Conservation (phyloP, 2,113 vertebrate genomes). For the Chiloscyllium plagiosum region DNA sequence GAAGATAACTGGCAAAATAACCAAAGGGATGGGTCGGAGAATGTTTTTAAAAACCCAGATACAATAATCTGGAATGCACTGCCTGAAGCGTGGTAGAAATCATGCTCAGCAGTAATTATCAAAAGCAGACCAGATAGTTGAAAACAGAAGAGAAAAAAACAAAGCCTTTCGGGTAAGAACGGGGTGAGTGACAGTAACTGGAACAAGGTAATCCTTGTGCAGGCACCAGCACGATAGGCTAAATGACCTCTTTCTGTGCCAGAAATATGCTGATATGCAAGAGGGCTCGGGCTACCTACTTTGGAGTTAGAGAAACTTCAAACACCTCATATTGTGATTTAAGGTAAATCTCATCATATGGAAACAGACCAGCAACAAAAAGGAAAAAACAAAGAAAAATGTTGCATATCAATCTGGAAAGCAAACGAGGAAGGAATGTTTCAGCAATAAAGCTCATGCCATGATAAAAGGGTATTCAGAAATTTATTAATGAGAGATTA, state of each 20-base stretch:
- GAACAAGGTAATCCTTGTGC: not conserved
- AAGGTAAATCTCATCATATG: not conserved
- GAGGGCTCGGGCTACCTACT: not conserved
- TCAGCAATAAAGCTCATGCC: not conserved
- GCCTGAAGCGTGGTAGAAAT: not conserved
- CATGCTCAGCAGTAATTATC: not conserved
- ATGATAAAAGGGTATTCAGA: not conserved
- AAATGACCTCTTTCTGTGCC: not conserved
- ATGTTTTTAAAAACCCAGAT: not conserved
- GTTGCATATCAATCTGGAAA: not conserved
- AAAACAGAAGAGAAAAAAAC: not conserved
- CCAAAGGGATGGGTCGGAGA: not conserved
- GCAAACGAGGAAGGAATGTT: not conserved
- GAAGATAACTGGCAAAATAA: not conserved
- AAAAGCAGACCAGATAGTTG: not conserved
- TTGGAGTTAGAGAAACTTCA: not conserved
- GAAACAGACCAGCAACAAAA: not conserved
- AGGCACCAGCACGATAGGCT: not conserved
- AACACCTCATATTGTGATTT: not conserved
- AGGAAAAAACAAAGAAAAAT: not conserved
- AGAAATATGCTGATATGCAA: not conserved
- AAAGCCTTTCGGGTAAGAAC: not conserved
- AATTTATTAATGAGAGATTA: not conserved
- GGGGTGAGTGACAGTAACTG: not conserved
- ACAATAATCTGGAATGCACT: not conserved